Evolutionary conservation across 2,888 invertebrate genomes (phyloP).

Genomic region (Agrochola lota): DNA sequence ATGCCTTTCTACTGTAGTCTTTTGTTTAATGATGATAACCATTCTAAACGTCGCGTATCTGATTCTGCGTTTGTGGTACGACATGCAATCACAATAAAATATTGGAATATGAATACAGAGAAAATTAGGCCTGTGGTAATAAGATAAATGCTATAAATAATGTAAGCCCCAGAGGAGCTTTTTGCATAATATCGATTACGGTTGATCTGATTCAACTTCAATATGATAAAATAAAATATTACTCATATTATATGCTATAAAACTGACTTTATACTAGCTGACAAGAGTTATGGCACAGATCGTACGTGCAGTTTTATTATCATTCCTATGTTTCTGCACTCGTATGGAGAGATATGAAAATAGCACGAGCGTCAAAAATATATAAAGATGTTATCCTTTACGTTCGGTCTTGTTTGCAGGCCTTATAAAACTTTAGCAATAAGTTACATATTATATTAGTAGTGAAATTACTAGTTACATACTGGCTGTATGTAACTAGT

Average conservation of each 20-base stretch:
- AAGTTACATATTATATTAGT: conserved; percentile 10
- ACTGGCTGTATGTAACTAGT: not conserved
- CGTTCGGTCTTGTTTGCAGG: conserved; percentile 26
- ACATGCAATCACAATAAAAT: conserved; percentile 11
- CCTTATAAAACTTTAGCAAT: conserved; percentile 24
- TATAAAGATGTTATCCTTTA: conserved; percentile 44
- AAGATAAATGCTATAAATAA: conserved; percentile 20
- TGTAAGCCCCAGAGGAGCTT: conserved; percentile 3
- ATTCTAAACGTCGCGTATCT: conserved; percentile 6
- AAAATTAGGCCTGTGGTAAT: not conserved
- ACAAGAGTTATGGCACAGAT: conserved; percentile 36
- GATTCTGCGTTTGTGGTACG: not conserved
- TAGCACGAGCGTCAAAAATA: conserved; percentile 38
- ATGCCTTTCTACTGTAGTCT: conserved; percentile 43
- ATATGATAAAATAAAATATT: conserved; percentile 19
- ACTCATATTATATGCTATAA: conserved; percentile 9
- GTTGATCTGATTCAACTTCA: conserved; percentile 24
- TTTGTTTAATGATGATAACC: conserved; percentile 32
- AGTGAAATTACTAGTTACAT: no score
- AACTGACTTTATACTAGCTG: conserved; percentile 33
- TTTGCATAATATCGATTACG: conserved; percentile 16
- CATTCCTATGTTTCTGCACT: conserved; percentile 28
- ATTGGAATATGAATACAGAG: not conserved
- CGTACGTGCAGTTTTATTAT: conserved; percentile 48
- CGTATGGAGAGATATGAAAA: conserved; percentile 48